Evolutionary conservation across 2,797 vertebrate species (phyloP), one percentile per base, ranked within the genome.

Genomic region (Bovichtus variegatus): DNA sequence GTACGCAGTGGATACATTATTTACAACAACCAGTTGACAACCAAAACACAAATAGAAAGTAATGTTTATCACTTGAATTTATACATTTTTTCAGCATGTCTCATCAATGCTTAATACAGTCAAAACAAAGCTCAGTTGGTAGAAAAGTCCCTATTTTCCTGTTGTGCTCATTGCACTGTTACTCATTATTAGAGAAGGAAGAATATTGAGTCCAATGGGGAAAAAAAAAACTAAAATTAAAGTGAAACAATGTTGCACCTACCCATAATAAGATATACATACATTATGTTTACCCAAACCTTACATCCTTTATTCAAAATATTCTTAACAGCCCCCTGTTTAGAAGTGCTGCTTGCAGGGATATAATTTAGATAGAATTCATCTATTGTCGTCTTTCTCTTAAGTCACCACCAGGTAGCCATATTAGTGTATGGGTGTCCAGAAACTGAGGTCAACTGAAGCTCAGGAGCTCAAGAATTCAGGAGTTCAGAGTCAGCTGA

Each of bases 401-500:
- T 27, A 51, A 29, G 44, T 73, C 62, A 81, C 34, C 61, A 67
- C 46, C 18, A 70, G 46, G 67, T 44, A 71, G 40, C 59, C 68
- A 71, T 73, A 47, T 54, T 57, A 70, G 66, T 71, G 44, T 68
- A 60, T 57, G 51, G 18, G 11, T 54, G 69, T 71, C 74, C 43
- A 41, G 47, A 49, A 57, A 49, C 54, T 75, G 51, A 81, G 76
- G 83, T 83, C 55, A 76, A 49, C 63, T 43, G 41, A 34, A 82
- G 54, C 65, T 62, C 29, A 70, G 41, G 38, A 80, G 54, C 65
- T 62, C 34, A 70, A 38, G 46, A 87, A 58, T 77, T 66, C 41
- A 77, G 40, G 54, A 80, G 58, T 70, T 51, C 67, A 47, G 69
- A 72, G 53, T 72, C 25, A 8, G 61, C 71, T 72, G 55, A 87